These are phyloP conservation scores for Anguilla rostrata DNA, from an alignment of 2,113 vertebrate species.

Conservation along the genomic window DNA sequence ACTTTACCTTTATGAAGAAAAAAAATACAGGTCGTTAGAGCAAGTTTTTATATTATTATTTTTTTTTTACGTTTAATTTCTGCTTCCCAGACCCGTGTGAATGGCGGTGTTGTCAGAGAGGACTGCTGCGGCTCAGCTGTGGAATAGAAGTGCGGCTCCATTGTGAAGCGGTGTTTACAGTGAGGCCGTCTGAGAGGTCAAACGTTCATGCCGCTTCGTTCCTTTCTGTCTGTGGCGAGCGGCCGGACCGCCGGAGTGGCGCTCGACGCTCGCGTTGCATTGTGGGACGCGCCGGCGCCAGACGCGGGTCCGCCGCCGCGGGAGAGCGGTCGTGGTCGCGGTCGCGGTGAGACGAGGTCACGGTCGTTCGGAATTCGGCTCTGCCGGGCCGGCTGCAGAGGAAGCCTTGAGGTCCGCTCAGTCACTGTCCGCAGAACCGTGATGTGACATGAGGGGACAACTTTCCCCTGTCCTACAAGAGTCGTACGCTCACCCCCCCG, in stretches of 20 bases:
- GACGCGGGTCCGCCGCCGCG: neutral
- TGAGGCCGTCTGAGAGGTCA: neutral
- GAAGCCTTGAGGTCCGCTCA: conserved; percentile 22
- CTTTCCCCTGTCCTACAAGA: neutral
- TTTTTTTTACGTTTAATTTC: neutral
- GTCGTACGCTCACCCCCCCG: too few relatives aligned
- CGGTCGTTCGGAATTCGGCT: neutral
- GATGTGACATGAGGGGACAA: neutral
- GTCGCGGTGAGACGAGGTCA: conserved; percentile 12
- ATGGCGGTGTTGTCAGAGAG: neutral
- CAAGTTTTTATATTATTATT: neutral
- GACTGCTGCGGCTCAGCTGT: neutral
- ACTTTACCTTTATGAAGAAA: neutral
- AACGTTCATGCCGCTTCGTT: neutral
- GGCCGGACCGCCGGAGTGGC: neutral
- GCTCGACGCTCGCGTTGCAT: too few relatives aligned
- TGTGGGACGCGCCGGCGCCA: neutral
- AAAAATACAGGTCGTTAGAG: too few relatives aligned
- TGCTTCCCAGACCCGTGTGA: neutral
- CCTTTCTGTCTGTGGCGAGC: neutral
- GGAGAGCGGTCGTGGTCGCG: neutral
- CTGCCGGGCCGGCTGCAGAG: neutral
- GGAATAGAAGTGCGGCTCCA: neutral
- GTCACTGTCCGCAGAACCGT: conserved; percentile 10
- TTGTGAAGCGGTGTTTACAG: neutral